A percentile compares a stretch with the other conserved stretches of the same genome.
Evolutionary conservation across 2,888 invertebrate genomes (phyloP).

Genomic region (Diarsia mendica): DNA sequence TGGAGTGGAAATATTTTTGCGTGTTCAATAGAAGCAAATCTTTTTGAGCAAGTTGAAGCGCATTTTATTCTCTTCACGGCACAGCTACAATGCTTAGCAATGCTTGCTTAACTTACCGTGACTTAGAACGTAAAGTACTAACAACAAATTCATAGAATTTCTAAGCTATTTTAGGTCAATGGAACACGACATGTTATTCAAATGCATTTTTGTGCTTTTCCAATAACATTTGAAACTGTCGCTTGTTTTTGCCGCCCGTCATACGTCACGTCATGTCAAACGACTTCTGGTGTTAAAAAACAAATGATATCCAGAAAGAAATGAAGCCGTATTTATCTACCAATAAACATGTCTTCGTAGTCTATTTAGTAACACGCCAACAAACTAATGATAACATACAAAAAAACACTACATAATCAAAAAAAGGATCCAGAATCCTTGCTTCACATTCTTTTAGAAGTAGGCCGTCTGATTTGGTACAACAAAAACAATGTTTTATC

Average conservation of each 20-base stretch:
- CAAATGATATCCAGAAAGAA: slow-evolving; percentile 5
- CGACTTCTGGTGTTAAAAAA: slow-evolving; percentile 14
- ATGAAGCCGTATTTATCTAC: slow-evolving; percentile 1
- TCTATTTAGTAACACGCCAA: slow-evolving; percentile 10
- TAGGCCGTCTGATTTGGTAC: slow-evolving; percentile 56
- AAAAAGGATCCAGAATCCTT: slow-evolving; percentile 47
- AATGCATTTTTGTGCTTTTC: slow-evolving; percentile 48
- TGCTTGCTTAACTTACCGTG: slow-evolving; percentile 35
- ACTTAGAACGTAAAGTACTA: slow-evolving; percentile 18
- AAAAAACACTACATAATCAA: slow-evolving; percentile 44
- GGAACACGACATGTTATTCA: slow-evolving; percentile 43
- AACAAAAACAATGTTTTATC: slow-evolving; percentile 71
- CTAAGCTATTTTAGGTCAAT: slow-evolving; percentile 49
- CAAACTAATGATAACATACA: slow-evolving; percentile 34
- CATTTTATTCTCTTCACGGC: slow-evolving; percentile 36
- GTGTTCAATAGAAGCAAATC: slow-evolving; percentile 28
- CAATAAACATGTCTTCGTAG: neutral
- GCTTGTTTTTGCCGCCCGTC: slow-evolving; percentile 2
- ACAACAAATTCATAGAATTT: slow-evolving; percentile 41
- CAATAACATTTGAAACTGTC: slow-evolving; percentile 24
- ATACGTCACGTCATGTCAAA: neutral
- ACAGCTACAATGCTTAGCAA: slow-evolving; percentile 13
- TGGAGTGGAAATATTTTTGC: slow-evolving; percentile 37
- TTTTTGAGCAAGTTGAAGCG: slow-evolving; percentile 31
- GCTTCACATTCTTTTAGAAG: slow-evolving; percentile 50